Evolutionary conservation across 2,113 vertebrate species (phyloP), one percentile per base, ranked within the genome.

Genomic region (Sander lucioperca): DNA sequence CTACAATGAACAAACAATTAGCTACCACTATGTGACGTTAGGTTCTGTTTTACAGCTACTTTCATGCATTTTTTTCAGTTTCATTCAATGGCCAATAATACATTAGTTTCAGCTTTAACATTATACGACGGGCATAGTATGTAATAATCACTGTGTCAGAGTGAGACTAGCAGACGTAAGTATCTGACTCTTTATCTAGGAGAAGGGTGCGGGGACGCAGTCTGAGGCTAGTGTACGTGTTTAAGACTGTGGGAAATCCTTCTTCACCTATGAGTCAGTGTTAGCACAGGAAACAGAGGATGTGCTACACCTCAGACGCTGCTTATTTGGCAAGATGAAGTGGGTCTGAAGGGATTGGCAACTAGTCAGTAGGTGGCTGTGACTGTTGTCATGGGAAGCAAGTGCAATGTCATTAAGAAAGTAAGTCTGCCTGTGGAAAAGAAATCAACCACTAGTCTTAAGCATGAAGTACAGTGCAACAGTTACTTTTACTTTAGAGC

Each of bases 11-110:
- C 86, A 85, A 88, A 88, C 62, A 23, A 81, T 59, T 67, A 33
- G 73, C 84, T 80, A 82, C 84, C 30, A 82, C 69, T 61, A 89
- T 53, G 74, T 82, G 77, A 83, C 79, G 43, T 71, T 82, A n/a
- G 74, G 70, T 81, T 87, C 80, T 57, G 56, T 66, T 81, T 89
- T 62, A 85, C 75, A 80, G 76, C 88, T 90, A 88, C 84, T 79
- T 85, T 79, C 93, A 94, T 94, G 93, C 92, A 92, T 82, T 88
- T 61, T 83, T 61, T 61, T 85, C 59, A 27, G 78, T 74, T 88
- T 85, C 87, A 90, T 90, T 90, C 87, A 90, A n/a, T 69, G 81
- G 87, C 88, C 93, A 84, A 69, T 68, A 84, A 81, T 80, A 89
- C 90, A 89, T 84, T 86, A 72, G 30, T 67, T 82, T 90, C 62